phyloP scores from a whole-genome alignment of 37 sponge, comb jelly and placozoan genomes.

The Theonella swinhoei region DNA sequence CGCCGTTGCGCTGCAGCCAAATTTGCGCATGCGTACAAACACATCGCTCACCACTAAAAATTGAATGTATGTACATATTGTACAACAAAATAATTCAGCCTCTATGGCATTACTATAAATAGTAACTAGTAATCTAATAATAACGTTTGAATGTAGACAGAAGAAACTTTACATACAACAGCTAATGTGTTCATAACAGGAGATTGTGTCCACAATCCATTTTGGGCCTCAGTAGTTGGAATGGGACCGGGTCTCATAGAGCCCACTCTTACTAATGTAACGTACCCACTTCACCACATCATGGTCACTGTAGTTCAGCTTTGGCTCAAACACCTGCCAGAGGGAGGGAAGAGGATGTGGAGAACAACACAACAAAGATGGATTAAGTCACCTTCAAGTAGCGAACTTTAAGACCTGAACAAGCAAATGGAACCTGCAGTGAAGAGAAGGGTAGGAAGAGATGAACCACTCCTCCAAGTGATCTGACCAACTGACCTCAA shows the following conservation, averaged over 20 bases:
- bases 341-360: background rate
- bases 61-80: too few species aligned
- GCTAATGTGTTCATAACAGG: too few species aligned
- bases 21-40: too few species aligned
- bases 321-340: conserved; percentile 88
- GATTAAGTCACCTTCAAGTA: conserved; percentile 89
- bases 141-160: background rate
- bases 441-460: background rate
- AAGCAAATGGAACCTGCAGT: conserved; percentile 91
- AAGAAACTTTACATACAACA: background rate
- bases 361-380: too few species aligned
- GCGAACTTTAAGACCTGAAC: conserved; percentile 93
- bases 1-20: too few species aligned
- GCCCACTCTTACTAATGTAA: conserved; percentile 95
- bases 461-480: too few species aligned
- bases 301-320: conserved; percentile 96
- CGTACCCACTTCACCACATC: conserved; percentile 98
- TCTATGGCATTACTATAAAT: too few species aligned
- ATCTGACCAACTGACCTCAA: conserved; percentile 81
- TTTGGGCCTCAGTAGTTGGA: conserved; percentile 63
- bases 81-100: too few species aligned
- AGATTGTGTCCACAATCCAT: too few species aligned
- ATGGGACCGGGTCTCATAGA: conserved; percentile 90
- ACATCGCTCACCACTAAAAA: too few species aligned
- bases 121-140: background rate